Percentiles rank a stretch among this genome's conserved stretches.
These are phyloP conservation scores for Tipula confusa DNA, from an alignment of 2,888 invertebrate genomes.

Conservation along the genomic window DNA sequence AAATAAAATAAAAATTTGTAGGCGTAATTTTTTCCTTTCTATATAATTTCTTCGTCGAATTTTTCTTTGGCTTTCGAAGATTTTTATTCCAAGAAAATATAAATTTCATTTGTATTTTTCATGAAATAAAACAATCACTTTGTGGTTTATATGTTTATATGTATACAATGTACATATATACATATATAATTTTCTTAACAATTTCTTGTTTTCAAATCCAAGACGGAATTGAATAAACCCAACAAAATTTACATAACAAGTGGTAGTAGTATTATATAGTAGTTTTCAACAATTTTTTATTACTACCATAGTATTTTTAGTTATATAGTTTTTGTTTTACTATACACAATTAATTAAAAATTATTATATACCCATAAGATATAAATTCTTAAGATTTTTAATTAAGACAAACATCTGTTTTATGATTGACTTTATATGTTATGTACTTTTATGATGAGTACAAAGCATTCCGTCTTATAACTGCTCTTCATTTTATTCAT, in stretches of 20 bases:
- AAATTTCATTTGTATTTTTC: constrained; percentile 6
- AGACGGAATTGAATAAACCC: neutral
- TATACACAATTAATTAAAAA: neutral
- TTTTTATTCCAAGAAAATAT: constrained; percentile 3
- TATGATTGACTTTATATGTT: neutral
- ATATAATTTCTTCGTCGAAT: neutral
- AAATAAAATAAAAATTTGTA: neutral
- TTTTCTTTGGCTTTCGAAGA: neutral
- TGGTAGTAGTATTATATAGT: neutral
- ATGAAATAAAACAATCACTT: constrained; percentile 4
- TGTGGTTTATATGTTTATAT: neutral
- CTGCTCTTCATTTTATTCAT: neutral
- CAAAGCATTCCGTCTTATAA: neutral
- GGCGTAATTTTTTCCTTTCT: neutral
- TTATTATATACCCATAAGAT: neutral
- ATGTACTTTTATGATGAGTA: too few species aligned
- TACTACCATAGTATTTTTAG: too few species aligned
- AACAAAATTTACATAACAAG: constrained; percentile 5
- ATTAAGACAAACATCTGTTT: constrained; percentile 21
- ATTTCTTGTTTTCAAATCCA: neutral
- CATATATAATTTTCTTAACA: neutral
- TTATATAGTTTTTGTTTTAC: neutral
- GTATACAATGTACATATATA: neutral
- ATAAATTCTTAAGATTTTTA: neutral
- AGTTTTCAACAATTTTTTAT: neutral